phyloP scores from a whole-genome alignment of 2,888 invertebrate species.

The Ormyrus nitidulus region DNA sequence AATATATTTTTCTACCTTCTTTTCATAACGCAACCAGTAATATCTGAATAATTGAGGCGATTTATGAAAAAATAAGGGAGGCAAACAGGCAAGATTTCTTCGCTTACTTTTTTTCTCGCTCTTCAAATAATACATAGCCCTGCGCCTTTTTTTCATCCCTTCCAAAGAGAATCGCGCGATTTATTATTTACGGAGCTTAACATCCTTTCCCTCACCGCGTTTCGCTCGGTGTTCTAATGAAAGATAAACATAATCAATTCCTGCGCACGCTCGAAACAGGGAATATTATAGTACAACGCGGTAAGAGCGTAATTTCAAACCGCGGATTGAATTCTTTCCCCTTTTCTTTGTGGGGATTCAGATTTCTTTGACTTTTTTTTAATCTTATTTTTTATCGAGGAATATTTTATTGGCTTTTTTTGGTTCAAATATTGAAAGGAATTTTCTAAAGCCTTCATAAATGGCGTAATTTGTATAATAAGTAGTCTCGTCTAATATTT shows the following conservation, averaged over 20 bases:
- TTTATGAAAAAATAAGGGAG: not conserved
- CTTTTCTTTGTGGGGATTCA: conserved; percentile 1
- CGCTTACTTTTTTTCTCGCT: not conserved
- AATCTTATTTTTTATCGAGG: too few relatives aligned
- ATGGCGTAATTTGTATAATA: not conserved
- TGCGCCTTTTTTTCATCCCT: conserved; percentile 6
- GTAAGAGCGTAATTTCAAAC: conserved; percentile 66
- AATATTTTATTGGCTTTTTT: not conserved
- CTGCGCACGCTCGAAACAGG: conserved; percentile 65
- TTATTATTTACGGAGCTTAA: conserved; percentile 69
- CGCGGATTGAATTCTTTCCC: conserved; percentile 38
- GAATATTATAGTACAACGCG: conserved; percentile 70
- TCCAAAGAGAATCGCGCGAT: conserved; percentile 60
- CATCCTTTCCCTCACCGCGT: conserved; percentile 53
- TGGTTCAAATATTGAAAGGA: not conserved
- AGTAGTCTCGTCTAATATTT: too few relatives aligned
- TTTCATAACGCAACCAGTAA: too few relatives aligned
- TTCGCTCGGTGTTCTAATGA: conserved; percentile 70
- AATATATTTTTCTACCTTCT: too few relatives aligned
- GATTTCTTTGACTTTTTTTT: not conserved
- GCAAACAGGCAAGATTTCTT: conserved; percentile 15
- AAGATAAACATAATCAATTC: conserved; percentile 75
- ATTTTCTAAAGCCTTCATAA: not conserved
- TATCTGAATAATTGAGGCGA: not conserved
- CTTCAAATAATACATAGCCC: not conserved